A percentile compares a stretch with the other conserved stretches of the same genome.
Evolutionary conservation across 2,797 vertebrate species (phyloP).

Genomic region (Helostoma temminkii): DNA sequence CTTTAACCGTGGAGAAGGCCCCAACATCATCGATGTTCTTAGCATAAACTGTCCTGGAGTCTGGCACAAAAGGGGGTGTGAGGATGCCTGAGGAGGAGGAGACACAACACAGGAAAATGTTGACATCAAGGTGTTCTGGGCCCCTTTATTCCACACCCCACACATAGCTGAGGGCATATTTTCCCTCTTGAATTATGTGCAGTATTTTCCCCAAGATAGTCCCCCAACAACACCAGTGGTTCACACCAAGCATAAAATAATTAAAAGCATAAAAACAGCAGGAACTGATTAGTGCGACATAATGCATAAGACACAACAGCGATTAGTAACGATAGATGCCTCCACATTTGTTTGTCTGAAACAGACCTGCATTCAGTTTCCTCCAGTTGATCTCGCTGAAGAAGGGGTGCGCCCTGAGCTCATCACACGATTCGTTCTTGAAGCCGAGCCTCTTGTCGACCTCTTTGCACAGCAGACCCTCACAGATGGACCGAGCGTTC

Average conservation of each 20-base stretch:
- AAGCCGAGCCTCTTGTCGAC: slow-evolving; percentile 87
- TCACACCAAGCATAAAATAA: too few relatives aligned
- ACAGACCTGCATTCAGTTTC: slow-evolving; percentile 88
- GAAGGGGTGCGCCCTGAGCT: slow-evolving; percentile 82
- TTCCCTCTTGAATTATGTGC: too few relatives aligned
- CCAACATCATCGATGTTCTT: slow-evolving; percentile 88
- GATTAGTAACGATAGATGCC: neutral
- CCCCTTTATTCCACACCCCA: neutral
- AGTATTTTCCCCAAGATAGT: too few relatives aligned
- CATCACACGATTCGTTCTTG: slow-evolving; percentile 80
- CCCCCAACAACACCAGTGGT: too few relatives aligned
- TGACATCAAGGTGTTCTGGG: neutral
- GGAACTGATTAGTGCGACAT: neutral
- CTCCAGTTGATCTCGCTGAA: slow-evolving; percentile 89
- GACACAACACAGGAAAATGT: neutral
- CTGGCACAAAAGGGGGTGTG: slow-evolving; percentile 87
- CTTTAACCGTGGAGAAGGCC: slow-evolving; percentile 90
- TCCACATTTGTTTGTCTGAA: neutral
- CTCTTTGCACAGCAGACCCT: slow-evolving; percentile 87
- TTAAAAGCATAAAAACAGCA: neutral
- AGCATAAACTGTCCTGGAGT: slow-evolving; percentile 90
- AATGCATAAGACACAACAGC: neutral
- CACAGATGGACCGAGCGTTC: slow-evolving; percentile 85
- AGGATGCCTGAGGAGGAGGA: slow-evolving; percentile 83
- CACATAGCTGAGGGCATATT: too few relatives aligned